Evolutionary conservation across 2,797 vertebrate genomes (phyloP).

Genomic region (Clarias laeviceps): DNA sequence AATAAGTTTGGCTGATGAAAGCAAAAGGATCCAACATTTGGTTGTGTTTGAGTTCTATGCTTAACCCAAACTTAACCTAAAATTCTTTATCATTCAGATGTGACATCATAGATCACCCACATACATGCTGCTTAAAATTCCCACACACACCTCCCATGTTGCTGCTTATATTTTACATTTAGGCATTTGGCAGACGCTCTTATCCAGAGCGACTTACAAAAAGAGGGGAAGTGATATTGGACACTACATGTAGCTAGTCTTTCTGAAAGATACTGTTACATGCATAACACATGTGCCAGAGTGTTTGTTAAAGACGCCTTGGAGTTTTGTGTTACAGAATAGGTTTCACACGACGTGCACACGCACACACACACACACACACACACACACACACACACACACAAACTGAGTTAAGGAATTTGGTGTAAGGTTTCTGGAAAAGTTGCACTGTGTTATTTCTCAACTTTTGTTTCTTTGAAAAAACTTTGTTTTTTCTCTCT

Average conservation of each 20-base stretch:
- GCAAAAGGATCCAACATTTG: not conserved
- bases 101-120: not conserved
- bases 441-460: slow-evolving; percentile 9
- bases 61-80: not conserved
- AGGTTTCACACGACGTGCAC: slow-evolving; percentile 40
- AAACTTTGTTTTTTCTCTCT: slow-evolving; percentile 3
- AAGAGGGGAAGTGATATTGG: not conserved
- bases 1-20: not conserved
- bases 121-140: not conserved
- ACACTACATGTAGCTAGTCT: slow-evolving; percentile 18
- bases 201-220: too few relatives aligned
- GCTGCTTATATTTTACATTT: too few relatives aligned
- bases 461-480: slow-evolving; percentile 10
- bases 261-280: slow-evolving; percentile 43
- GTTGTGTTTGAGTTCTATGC: not conserved
- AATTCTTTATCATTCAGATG: not conserved
- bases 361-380: slow-evolving; percentile 10
- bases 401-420: not conserved
- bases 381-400: slow-evolving; percentile 14
- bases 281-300: slow-evolving; percentile 19
- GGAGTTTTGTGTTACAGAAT: slow-evolving; percentile 33
- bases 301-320: slow-evolving; percentile 43
- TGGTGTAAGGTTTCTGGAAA: not conserved
- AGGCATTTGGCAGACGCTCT: too few relatives aligned
- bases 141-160: not conserved